Base-by-base conservation (phyloP, 1,140 invertebrate genomes). In the Choristoneura fumiferana region DNA sequence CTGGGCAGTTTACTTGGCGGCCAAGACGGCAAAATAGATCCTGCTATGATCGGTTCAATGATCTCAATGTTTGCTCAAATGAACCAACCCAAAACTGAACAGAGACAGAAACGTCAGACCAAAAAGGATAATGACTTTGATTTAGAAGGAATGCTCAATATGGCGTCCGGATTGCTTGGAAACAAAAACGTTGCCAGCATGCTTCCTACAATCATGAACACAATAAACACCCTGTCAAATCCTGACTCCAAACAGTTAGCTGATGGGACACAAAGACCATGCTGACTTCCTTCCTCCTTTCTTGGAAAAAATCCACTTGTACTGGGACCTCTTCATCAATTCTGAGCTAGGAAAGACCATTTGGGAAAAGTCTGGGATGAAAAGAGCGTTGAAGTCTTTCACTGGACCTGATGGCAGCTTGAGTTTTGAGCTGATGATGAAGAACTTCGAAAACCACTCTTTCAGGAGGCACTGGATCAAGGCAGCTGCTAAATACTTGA, bases 321-420 rank as follows among this genome's bases (percentile, higher is more conserved):
- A 94, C 69, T 95, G 94, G 92, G 94, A 95, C 61, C 92, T 95
- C 40, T 95, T 96, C 71, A 93, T 94, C 4, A 93, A 94, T 73
- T 95, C 95, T 0, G 94, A 96, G 64, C 81, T 95, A 0, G 95
- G 94, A 0, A 92, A 92, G 66, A 92, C 92, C 0, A 71, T 95
- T 1, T 94, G 94, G 91, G 91, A 93, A 57, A 95, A 93, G 40
- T 92, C 94, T 4, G 95, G 95, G 0, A 81, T 95, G 0, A 91
- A 92, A 37, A 91, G 92, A 36, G 91, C 94, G 0, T 76, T 81
- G 43, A 90, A 90, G 60, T 71, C 82, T 0, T 93, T 94, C 66
- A 88, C 91, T 4, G 93, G 94, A 34, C 85, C 91, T 2, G 85
- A 92, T 53, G 95, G 95, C 0, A 92, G 91, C 12, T 87, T 96